A percentile compares a stretch with the other conserved stretches of the same genome.
Evolutionary conservation across 2,888 invertebrate genomes (phyloP).

Genomic region (Amaurobius ferox): DNA sequence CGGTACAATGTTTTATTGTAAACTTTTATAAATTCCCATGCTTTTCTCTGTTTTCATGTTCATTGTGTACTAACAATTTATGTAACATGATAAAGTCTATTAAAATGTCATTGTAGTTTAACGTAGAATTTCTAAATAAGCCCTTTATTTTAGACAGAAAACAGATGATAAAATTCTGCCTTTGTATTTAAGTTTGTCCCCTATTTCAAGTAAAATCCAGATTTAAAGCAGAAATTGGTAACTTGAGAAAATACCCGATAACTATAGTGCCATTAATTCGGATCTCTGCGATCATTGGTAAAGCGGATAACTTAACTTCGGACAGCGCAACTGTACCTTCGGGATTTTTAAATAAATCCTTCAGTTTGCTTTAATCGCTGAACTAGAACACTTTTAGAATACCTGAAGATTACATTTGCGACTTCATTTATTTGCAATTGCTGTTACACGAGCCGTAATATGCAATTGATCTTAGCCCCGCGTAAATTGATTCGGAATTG

Average conservation of each 20-base stretch:
- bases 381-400: neutral
- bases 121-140: too few relatives aligned
- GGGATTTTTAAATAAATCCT: conserved; percentile 1
- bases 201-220: neutral
- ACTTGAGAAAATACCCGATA: conserved; percentile 11
- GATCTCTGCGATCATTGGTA: neutral
- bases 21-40: too few relatives aligned
- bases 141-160: too few relatives aligned
- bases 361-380: neutral
- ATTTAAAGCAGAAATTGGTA: neutral
- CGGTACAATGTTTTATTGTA: too few relatives aligned
- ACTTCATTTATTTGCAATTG: neutral
- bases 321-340: neutral
- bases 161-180: too few relatives aligned
- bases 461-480: neutral
- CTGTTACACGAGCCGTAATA: neutral
- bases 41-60: too few relatives aligned
- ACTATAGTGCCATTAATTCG: neutral
- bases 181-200: too few relatives aligned
- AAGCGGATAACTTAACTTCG: neutral
- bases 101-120: too few relatives aligned
- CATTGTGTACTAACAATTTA: too few relatives aligned
- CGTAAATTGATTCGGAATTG: neutral
- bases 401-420: neutral
- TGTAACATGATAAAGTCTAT: too few relatives aligned